Evolutionary conservation across 2,888 invertebrate genomes (phyloP).

Genomic region (Marronus borbonicus): DNA sequence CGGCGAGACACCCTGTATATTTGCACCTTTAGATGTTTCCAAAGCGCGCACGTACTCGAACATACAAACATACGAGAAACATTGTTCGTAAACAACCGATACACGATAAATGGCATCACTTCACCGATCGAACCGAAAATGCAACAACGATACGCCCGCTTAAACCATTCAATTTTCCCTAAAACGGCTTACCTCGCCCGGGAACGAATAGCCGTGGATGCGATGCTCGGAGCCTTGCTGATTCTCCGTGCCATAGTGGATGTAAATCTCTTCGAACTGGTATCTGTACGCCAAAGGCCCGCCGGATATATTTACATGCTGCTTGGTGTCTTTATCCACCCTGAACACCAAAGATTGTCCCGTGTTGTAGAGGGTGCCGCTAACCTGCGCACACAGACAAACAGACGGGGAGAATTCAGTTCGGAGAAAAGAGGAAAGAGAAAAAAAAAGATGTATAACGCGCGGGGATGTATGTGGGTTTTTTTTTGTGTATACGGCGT

Average conservation of each 20-base stretch:
- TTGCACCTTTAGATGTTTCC: too few species aligned
- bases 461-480: neutral
- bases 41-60: too few species aligned
- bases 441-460: conserved; percentile 15
- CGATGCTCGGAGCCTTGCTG: conserved; percentile 96
- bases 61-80: too few species aligned
- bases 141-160: neutral
- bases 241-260: conserved; percentile 94
- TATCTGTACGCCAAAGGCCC: conserved; percentile 97
- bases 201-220: conserved; percentile 95
- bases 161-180: conserved; percentile 37
- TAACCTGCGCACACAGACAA: conserved; percentile 75
- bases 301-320: conserved; percentile 95
- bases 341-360: conserved; percentile 95
- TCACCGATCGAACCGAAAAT: neutral
- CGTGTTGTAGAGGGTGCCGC: conserved; percentile 91
- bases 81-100: too few species aligned
- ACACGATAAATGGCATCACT: neutral
- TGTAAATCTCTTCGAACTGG: conserved; percentile 95
- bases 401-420: too few species aligned
- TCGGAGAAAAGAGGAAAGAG: neutral
- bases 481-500: neutral
- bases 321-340: conserved; percentile 91
- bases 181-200: conserved; percentile 88
- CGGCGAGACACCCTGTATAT: too few species aligned